Evolutionary conservation across 2,888 invertebrate genomes (phyloP).

Genomic region (Dermolepida albohirtum): DNA sequence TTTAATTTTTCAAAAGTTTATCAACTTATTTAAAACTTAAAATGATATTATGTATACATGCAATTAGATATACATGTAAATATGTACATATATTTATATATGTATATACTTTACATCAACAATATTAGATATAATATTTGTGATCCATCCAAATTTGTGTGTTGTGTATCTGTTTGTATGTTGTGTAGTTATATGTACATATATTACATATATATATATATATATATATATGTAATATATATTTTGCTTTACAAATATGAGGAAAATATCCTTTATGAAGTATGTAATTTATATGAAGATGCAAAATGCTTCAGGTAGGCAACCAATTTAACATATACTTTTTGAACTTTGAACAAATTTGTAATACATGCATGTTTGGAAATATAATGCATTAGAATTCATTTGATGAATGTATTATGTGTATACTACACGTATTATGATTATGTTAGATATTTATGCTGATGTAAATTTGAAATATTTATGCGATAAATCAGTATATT

Average conservation of each 20-base stretch:
- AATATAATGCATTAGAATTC: neutral
- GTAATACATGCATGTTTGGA: neutral
- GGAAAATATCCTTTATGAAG: too few species aligned
- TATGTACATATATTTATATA: neutral
- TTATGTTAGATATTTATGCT: neutral
- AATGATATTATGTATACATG: neutral
- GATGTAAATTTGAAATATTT: conserved; percentile 1
- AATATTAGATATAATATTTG: too few species aligned
- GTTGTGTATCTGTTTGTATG: too few species aligned
- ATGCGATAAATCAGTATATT: neutral
- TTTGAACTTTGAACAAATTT: neutral
- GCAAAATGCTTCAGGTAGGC: neutral
- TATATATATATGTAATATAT: too few species aligned
- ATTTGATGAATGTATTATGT: neutral
- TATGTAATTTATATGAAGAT: too few species aligned
- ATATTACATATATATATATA: too few species aligned
- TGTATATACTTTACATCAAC: neutral
- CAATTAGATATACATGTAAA: too few species aligned
- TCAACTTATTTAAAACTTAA: neutral
- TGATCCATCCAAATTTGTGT: too few species aligned
- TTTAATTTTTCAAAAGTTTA: neutral
- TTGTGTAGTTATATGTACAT: too few species aligned
- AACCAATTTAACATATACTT: conserved; percentile 11
- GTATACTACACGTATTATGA: too few species aligned
- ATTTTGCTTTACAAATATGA: too few species aligned